Percentiles rank a stretch among this genome's conserved stretches.
These are phyloP conservation scores for Carassius gibelio DNA, from an alignment of 2,113 vertebrate species.

Conservation along the genomic window DNA sequence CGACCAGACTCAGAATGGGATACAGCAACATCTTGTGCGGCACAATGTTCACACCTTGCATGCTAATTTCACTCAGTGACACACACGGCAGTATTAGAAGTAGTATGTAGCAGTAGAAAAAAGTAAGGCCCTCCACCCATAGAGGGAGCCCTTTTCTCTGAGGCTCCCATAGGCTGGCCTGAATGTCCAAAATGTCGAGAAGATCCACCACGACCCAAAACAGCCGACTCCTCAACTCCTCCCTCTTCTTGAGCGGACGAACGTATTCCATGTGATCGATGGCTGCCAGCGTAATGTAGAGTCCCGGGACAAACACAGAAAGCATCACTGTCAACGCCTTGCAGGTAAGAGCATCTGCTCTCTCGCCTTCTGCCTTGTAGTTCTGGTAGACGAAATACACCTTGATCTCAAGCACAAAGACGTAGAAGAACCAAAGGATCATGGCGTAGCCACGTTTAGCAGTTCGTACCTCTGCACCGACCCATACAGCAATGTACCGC, in stretches of 20 bases:
- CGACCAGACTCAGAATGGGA: conserved; percentile 63
- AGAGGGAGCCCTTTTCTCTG: conserved; percentile 60
- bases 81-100: conserved; percentile 63
- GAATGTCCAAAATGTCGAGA: conserved; percentile 62
- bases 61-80: conserved; percentile 65
- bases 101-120: conserved; percentile 65
- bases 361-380: conserved; percentile 60
- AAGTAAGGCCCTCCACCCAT: conserved; percentile 64
- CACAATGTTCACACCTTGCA: conserved; percentile 63
- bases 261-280: conserved; percentile 65
- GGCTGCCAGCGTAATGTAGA: conserved; percentile 58
- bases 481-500: conserved; percentile 62
- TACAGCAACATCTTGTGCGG: conserved; percentile 66
- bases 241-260: conserved; percentile 57
- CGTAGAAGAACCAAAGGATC: conserved; percentile 66
- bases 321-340: conserved; percentile 61
- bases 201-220: conserved; percentile 66
- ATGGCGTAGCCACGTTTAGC: conserved; percentile 63
- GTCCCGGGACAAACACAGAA: conserved; percentile 56
- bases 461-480: conserved; percentile 59
- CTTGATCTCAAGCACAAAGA: conserved; percentile 66
- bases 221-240: conserved; percentile 61
- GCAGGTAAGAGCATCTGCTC: conserved; percentile 46
- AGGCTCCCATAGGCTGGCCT: conserved; percentile 64
- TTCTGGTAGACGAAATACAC: conserved; percentile 66